Evolutionary conservation across 2,113 vertebrate genomes (phyloP), one percentile per base, ranked within the genome.

Genomic region (Chlorodrepanis virens): DNA sequence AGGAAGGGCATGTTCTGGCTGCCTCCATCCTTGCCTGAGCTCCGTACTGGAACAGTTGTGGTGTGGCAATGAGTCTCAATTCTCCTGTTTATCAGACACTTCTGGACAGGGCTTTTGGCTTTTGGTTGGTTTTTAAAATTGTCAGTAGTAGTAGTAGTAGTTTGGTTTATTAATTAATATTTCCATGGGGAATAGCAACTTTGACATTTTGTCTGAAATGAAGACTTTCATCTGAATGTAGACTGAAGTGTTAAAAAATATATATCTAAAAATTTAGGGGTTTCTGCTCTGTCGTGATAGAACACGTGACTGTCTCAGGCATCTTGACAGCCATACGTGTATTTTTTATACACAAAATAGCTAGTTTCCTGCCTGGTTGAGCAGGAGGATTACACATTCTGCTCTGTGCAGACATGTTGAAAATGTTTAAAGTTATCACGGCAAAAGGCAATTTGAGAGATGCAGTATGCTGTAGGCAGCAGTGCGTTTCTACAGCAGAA

Each of bases 401-500:
- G 4, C 54, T 87, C n/a, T 29, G 12, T 71, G 18, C 45, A 82
- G 37, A 68, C 14, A 6, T 27, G 31, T 79, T 89, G 33, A 91
- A 87, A 76, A 79, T 56, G 59, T 10, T 70, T 29, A 21, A 53
- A 61, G 39, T 47, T 68, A 23, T 25, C 33, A 33, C 53, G 49
- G 24, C 60, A 74, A 52, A 53, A 63, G 35, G 42, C 65, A 86
- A 5, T 68, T 76, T 91, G 63, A 83, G 40, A 77, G 33, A 8
- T 45, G 14, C 27, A 54, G 21, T 56, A 49, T 50, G 8, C 14
- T 37, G 40, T 27, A 64, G 35, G 64, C 12, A 77, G 40, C 33
- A 37, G 2, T 5, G 27, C 0, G 0, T 25, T 61, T 35, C 35
- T 35, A 35, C 35, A 35, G 40, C 24, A 31, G 9, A 76, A 47